Evolutionary conservation across 2,113 vertebrate genomes (phyloP).

Genomic region (Myrmophylax atrothorax): DNA sequence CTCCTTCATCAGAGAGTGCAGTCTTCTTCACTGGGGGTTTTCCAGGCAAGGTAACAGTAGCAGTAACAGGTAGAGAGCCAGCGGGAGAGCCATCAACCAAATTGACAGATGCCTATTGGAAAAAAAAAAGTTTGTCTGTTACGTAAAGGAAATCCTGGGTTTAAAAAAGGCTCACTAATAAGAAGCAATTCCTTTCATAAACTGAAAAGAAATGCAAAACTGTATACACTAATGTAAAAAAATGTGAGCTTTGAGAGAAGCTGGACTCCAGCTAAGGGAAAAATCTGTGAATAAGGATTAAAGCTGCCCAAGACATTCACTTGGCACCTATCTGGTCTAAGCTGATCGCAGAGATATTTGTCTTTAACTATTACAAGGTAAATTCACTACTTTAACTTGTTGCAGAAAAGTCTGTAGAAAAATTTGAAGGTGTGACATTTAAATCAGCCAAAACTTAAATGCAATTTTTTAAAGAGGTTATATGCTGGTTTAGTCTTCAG

Average conservation of each 20-base stretch:
- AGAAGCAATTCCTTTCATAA: neutral
- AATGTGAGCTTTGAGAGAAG: neutral
- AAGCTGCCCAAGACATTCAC: neutral
- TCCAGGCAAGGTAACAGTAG: neutral
- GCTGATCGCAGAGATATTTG: neutral
- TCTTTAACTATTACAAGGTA: neutral
- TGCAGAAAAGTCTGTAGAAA: neutral
- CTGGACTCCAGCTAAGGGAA: neutral
- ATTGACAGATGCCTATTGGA: conserved; percentile 50
- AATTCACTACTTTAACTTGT: neutral
- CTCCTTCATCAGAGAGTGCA: conserved; percentile 21
- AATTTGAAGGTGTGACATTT: neutral
- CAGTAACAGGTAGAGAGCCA: conserved; percentile 42
- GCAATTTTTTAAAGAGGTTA: neutral
- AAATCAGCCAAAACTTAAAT: neutral
- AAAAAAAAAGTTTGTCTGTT: neutral
- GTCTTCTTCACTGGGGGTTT: neutral
- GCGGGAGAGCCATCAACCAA: conserved; percentile 62
- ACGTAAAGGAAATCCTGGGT: neutral
- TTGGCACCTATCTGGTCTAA: neutral
- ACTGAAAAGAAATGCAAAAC: neutral
- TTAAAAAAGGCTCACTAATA: neutral
- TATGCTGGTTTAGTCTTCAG: rapidly evolving
- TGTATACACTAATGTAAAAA: neutral
- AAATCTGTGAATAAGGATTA: neutral